phyloP scores from a whole-genome alignment of 2,113 vertebrate genomes.

The Ammodramus savannarum region DNA sequence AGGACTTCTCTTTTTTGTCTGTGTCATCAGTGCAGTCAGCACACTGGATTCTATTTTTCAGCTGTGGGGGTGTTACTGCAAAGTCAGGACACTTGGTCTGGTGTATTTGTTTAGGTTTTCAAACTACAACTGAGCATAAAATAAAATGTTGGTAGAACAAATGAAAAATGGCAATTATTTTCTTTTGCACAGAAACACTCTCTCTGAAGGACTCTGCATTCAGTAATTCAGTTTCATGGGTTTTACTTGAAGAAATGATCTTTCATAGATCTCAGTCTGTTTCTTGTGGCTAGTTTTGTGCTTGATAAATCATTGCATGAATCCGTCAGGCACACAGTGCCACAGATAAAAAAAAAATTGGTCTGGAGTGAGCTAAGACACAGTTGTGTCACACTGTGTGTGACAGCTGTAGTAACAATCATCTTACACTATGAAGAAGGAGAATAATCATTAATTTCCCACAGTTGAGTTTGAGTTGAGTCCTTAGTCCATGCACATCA shows the following conservation, averaged over 20 bases:
- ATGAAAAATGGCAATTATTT: not conserved
- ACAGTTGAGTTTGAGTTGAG: not conserved
- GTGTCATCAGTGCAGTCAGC: not conserved
- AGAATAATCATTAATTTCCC: not conserved
- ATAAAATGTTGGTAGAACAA: not conserved
- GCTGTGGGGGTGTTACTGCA: not conserved
- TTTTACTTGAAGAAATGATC: not conserved
- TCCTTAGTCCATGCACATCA: not conserved
- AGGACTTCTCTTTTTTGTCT: not conserved
- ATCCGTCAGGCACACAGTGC: not conserved
- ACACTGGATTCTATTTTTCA: not conserved
- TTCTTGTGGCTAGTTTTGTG: not conserved
- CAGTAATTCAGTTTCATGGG: not conserved
- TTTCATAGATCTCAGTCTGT: not conserved
- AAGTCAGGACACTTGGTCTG: not conserved
- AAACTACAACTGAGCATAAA: not conserved
- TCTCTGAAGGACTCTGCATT: not conserved
- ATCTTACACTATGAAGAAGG: not conserved
- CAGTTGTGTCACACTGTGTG: not conserved
- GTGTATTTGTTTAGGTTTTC: not conserved
- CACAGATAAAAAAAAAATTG: not conserved
- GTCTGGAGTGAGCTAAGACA: not conserved
- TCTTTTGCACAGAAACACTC: not conserved
- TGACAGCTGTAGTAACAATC: not conserved
- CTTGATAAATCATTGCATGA: not conserved